A percentile compares a stretch with the other conserved stretches of the same genome.
These are phyloP conservation scores for Entosphenus tridentatus DNA, from an alignment of 2,113 vertebrate species.

Conservation along the genomic window DNA sequence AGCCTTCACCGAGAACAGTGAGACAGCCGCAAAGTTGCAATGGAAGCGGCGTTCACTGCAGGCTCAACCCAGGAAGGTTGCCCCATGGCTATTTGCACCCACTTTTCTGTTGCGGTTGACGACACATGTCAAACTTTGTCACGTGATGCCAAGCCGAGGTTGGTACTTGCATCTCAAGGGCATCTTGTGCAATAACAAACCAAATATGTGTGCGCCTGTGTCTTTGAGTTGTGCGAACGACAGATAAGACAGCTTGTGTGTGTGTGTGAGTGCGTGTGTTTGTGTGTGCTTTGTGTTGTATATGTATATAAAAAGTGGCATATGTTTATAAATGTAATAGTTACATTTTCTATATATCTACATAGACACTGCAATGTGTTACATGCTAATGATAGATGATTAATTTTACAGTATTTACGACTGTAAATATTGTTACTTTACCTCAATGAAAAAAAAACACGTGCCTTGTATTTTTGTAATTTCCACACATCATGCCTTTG, in stretches of 20 bases:
- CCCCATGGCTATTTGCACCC: conserved; percentile 92
- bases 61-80: conserved; percentile 17
- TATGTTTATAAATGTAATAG: background rate
- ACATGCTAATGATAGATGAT: too few relatives aligned
- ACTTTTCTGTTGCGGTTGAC: conserved; percentile 99
- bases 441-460: too few relatives aligned
- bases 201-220: too few relatives aligned
- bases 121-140: conserved; percentile 79
- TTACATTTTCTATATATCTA: background rate
- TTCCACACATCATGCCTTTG: too few relatives aligned
- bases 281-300: background rate
- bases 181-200: too few relatives aligned
- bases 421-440: too few relatives aligned
- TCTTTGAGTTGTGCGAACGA: too few relatives aligned
- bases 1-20: too few relatives aligned
- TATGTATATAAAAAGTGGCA: background rate
- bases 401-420: too few relatives aligned
- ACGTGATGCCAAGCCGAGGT: conserved; percentile 57
- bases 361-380: background rate
- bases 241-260: background rate
- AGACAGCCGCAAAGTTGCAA: too few relatives aligned
- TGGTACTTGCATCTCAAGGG: conserved; percentile 14
- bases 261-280: conserved; percentile 1
- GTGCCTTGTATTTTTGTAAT: too few relatives aligned
- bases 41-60: too few relatives aligned